Evolutionary conservation across 1,140 invertebrate species (phyloP).

Genomic region (Schlechtendalia chinensis): DNA sequence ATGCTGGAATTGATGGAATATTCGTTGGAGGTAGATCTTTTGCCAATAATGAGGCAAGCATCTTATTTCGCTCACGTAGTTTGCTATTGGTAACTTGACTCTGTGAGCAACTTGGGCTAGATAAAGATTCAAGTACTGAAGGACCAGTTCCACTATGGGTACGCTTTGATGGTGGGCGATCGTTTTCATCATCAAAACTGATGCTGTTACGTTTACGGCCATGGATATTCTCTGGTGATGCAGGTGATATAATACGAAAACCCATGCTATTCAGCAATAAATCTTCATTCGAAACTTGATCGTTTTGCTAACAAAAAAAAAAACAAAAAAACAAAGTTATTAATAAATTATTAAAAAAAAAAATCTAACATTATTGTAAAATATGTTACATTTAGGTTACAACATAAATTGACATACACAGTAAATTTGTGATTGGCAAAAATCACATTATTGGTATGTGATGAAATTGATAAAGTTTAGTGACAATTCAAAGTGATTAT

Average conservation of each 20-base stretch:
- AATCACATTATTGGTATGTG: no score
- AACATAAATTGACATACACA: no score
- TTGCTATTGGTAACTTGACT: conserved; percentile 62
- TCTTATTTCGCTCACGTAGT: conserved; percentile 79
- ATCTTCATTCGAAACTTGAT: conserved; percentile 22
- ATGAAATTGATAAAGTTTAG: no score
- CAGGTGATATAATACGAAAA: conserved; percentile 54
- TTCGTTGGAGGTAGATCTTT: conserved; percentile 70
- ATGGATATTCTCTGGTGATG: conserved; percentile 56
- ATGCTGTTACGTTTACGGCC: conserved; percentile 68
- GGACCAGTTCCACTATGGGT: background rate
- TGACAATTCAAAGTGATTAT: no score
- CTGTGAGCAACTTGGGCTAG: conserved; percentile 50
- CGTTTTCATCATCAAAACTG: conserved; percentile 62
- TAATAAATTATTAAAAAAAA: background rate
- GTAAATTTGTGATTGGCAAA: no score
- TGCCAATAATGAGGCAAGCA: conserved; percentile 79
- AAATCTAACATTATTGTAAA: background rate
- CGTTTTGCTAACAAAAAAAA: conserved; percentile 19
- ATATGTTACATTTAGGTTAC: no score
- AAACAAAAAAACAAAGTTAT: no score
- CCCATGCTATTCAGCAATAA: background rate
- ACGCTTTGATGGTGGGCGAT: conserved; percentile 33
- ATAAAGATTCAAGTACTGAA: conserved; percentile 17
- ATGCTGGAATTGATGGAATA: conserved; percentile 66